Evolutionary conservation across 23 tunicate species (phyloP), one percentile per base, ranked within the genome.

Genomic region (Ciona savignyi): DNA sequence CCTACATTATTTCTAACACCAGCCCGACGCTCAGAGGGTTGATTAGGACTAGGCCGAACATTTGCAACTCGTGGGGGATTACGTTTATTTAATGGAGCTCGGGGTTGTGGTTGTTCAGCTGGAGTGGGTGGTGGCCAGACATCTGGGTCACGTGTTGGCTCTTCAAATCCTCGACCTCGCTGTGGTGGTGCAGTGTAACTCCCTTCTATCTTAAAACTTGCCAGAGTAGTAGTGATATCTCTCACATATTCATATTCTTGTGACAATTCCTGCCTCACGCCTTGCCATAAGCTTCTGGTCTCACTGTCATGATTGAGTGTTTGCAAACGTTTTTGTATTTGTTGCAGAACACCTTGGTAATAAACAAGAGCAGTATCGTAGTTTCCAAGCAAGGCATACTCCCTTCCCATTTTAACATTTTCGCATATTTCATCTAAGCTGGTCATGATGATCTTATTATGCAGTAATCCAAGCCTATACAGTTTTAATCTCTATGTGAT

Each of bases 71-170:
- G 60, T 32, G 77, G 84, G 1, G 85, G 73, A 73, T 81, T 81
- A 15, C 27, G 31, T 29, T 71, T 63, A 29, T 66, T 81, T 0
- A 66, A 35, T 29, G 62, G 68, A 26, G 70, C 64, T 9, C 66
- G 23, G 0, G 84, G 72, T 2, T 73, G 70, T 2, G 27, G 65
- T 1, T 73, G 75, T 3, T 89, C 96, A 11, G 71, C 69, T 32
- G 97, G 97, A 9, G 97, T 90, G 32, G 97, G 97, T 27, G 97
- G 97, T 1, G 97, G 97, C 97, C 97, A 90, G 0, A 90, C 90
- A 83, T 90, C 97, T 24, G 84, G 88, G 78, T 88, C 96, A 15
- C 88, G 32, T 19, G 88, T 82, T 30, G 88, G 84, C 73, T 88
- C 96, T 34, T 88, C 88, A 78, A 62, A 88, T 2, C 68, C 79